Conservation (phyloP, 2,113 vertebrate genomes). For the Gobiocypris rarus region DNA sequence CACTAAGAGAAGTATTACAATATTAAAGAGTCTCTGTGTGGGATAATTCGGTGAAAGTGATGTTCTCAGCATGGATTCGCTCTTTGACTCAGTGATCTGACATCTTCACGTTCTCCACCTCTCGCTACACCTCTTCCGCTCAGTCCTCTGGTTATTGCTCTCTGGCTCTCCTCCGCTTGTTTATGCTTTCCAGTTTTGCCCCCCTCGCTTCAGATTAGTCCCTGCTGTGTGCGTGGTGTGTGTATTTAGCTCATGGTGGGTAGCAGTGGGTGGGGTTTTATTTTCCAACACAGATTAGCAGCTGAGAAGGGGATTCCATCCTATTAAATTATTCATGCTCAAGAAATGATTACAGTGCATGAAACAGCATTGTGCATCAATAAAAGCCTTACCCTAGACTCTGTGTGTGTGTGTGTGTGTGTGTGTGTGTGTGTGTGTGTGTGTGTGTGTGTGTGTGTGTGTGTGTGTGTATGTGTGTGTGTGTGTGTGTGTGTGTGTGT, state of each 20-base stretch:
- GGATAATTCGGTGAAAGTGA: conserved; percentile 5
- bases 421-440: conserved; percentile 49
- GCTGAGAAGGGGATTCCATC: conserved; percentile 53
- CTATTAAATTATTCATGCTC: conserved; percentile 64
- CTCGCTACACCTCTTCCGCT: not conserved
- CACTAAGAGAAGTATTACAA: not conserved
- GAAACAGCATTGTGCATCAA: conserved; percentile 53
- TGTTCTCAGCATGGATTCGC: conserved; percentile 32
- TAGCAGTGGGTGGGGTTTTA: conserved; percentile 45
- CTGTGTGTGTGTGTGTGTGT: conserved; percentile 54
- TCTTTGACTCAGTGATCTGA: conserved; percentile 8
- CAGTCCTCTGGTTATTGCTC: not conserved
- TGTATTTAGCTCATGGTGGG: conserved; percentile 30
- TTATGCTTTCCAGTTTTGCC: not conserved
- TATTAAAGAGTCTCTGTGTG: conserved; percentile 17
- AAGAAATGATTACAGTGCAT: conserved; percentile 59
- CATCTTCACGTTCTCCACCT: not conserved
- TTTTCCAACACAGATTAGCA: conserved; percentile 49
- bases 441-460: not conserved
- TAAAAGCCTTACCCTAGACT: conserved; percentile 30
- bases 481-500: not conserved
- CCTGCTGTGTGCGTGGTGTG: conserved; percentile 18
- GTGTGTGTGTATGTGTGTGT: too few species aligned
- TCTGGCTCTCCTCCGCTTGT: not conserved
- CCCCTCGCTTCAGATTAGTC: conserved; percentile 18